Percentiles rank a stretch among this genome's conserved stretches.
Evolutionary conservation across 2,113 vertebrate species (phyloP).

Genomic region (Corythornis vintsioides): DNA sequence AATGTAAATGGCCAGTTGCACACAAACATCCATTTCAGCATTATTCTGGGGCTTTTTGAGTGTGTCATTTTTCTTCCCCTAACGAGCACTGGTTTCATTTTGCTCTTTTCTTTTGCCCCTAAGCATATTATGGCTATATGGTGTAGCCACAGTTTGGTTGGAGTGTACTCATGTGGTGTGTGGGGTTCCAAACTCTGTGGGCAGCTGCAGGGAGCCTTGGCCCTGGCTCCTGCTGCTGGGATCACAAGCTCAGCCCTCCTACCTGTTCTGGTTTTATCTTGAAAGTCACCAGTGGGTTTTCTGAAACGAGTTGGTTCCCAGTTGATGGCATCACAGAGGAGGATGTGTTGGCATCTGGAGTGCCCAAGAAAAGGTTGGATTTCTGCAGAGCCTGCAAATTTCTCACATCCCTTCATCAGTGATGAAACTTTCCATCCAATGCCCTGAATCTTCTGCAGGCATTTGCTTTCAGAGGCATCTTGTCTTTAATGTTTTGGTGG

Average conservation of each 20-base stretch:
- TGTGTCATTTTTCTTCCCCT: background rate
- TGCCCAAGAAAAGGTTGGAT: background rate
- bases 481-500: conserved; percentile 17
- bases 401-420: background rate
- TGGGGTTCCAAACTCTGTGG: background rate
- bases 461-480: background rate
- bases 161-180: background rate
- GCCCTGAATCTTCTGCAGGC: background rate
- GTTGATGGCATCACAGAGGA: background rate
- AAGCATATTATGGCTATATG: background rate
- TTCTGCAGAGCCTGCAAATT: conserved; percentile 7
- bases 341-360: conserved; percentile 20
- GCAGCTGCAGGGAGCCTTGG: background rate
- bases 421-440: background rate
- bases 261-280: conserved; percentile 1
- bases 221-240: background rate
- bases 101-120: background rate
- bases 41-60: background rate
- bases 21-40: background rate
- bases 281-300: conserved; percentile 3
- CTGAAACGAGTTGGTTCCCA: background rate
- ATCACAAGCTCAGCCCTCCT: background rate
- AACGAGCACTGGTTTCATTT: background rate
- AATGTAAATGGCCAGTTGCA: background rate
- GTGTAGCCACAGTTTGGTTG: background rate